Evolutionary conservation across 1,140 invertebrate genomes (phyloP).

Genomic region (Mya arenaria): DNA sequence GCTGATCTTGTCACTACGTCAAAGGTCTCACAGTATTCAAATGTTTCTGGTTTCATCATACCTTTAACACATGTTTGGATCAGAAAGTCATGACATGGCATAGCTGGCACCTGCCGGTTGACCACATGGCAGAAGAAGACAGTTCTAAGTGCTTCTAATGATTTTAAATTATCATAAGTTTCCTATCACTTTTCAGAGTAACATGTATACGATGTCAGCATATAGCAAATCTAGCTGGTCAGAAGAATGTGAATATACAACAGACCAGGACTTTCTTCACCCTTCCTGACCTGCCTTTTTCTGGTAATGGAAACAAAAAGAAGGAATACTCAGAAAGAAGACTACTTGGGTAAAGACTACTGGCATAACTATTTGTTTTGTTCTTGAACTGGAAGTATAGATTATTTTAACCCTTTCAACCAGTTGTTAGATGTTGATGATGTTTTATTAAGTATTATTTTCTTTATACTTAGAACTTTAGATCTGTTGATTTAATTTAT

Average conservation of each 20-base stretch:
- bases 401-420: neutral
- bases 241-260: neutral
- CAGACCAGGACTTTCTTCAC: slow-evolving; percentile 54
- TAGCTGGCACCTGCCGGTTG: neutral
- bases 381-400: neutral
- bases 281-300: slow-evolving; percentile 61
- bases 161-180: too few relatives aligned
- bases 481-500: too few relatives aligned
- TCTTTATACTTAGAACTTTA: too few relatives aligned
- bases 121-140: neutral
- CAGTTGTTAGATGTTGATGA: neutral
- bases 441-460: too few relatives aligned
- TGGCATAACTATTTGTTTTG: neutral
- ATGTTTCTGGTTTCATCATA: too few relatives aligned
- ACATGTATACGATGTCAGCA: slow-evolving; percentile 16
- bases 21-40: too few relatives aligned
- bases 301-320: slow-evolving; percentile 57
- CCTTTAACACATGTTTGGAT: too few relatives aligned
- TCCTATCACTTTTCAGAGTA: neutral
- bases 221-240: neutral
- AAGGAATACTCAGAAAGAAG: slow-evolving; percentile 72
- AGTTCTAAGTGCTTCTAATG: neutral
- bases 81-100: neutral
- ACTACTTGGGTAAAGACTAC: slow-evolving; percentile 65
- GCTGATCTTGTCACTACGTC: too few relatives aligned